Base-by-base conservation (phyloP, 2,888 invertebrate genomes). In the Eurytoma californica region DNA sequence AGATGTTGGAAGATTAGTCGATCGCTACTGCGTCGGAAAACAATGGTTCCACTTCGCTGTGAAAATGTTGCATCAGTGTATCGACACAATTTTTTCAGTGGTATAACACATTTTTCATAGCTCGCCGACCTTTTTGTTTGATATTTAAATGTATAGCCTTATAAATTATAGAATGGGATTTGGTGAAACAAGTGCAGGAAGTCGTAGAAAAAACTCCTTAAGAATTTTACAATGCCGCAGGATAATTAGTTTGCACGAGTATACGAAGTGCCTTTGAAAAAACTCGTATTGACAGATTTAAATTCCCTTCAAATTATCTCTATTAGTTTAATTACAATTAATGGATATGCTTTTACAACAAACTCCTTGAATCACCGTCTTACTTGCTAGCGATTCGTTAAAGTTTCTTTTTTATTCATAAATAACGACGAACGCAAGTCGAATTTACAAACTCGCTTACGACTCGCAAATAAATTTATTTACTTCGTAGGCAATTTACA, bases 191-290 rank as follows among this genome's bases (percentile, higher is more conserved):
- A 67, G 47, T 72, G 53, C 55, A 55, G 13, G 39, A 63, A 73
- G 73, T 78, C 57, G 58, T 73, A 65, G 49, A 73, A 78, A 78
- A 73, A 18, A 63, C 14, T n/a, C 61, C 24, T 20, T 67, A 55
- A 73, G 72, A 72, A 78, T 78, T 73, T 61, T 61, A 72, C 51
- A 63, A 55, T 53, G 30, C 63, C 20, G 49, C 49, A 24, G 5
- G 53, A 69, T 30, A 39, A 58, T 58, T 20, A 49, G 7, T 39
- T 47, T 68, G 57, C 4, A 51, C 14, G 39, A 77, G 53, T 61
- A 61, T 61, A 49, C 58, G 49, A 58, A 77, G 66, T 66, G 51
- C 14, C 7, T 63, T 65, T 65, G 51, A 66, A 39, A 58, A 65
- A 53, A 70, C 24, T 69, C 24, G 9, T 72, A 53, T 61, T 39